Percentiles rank a stretch among this genome's conserved stretches.
Conservation (phyloP, 2,888 invertebrate species). For the Reticulitermes lucifugus region DNA sequence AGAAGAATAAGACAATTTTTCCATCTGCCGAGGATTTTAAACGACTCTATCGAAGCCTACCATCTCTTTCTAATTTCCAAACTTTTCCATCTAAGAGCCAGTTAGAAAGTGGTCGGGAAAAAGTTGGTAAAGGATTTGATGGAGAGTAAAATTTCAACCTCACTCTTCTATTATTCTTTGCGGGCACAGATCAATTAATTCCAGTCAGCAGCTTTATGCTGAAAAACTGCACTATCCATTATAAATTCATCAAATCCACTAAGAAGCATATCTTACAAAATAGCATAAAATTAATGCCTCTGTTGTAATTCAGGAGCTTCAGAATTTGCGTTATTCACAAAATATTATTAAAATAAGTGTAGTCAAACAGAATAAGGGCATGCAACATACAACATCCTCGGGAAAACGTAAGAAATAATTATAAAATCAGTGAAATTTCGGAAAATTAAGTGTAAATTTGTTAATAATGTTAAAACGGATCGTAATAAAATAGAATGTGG, state of each 20-base stretch:
- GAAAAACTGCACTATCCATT: background rate
- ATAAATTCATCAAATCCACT: background rate
- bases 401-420: no score
- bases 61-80: slow-evolving; percentile 50
- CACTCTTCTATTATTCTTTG: slow-evolving; percentile 20
- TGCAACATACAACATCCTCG: no score
- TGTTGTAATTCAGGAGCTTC: no score
- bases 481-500: no score
- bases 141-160: slow-evolving; percentile 46
- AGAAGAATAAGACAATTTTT: slow-evolving; percentile 29
- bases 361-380: no score
- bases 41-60: slow-evolving; percentile 45
- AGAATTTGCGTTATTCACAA: no score
- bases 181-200: slow-evolving; percentile 36
- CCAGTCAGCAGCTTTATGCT: background rate
- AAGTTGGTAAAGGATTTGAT: slow-evolving; percentile 48
- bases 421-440: no score
- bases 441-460: no score
- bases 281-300: no score
- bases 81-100: slow-evolving; percentile 44
- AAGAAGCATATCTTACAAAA: no score
- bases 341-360: no score
- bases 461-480: no score
- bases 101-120: slow-evolving; percentile 37
- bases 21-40: slow-evolving; percentile 44